Base-by-base conservation (phyloP, 92 coral and sea anemone species). In the Chrysogorgia sp. region DNA sequence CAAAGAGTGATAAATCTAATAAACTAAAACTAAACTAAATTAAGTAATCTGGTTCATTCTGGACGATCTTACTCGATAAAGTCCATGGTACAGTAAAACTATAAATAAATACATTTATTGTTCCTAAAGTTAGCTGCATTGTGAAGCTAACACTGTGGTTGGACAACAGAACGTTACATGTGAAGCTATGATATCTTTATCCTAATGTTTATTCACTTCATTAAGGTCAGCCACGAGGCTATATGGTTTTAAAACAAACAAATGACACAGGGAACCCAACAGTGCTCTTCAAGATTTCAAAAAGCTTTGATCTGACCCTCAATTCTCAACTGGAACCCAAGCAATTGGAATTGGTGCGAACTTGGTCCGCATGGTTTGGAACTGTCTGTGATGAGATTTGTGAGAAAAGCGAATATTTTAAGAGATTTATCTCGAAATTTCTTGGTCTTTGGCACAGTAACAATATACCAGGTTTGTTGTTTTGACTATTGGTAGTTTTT, bases 211-310 rank as follows among this genome's bases (percentile, higher is more conserved):
- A 34, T 25, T 24, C n/a, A n/a, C n/a, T n/a, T 45, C 9, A 0
- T 48, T 49, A 10, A 69, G 76, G 60, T 49, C 60, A 23, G 9
- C 76, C 76, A 23, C 59, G 76, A 1, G 76, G 76, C 55, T 69
- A 69, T 40, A 24, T 69, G 76, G 23, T 37, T 4, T 15, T 69
- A 31, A 47, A 58, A 7, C 59, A 22, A 45, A 69, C 76, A 12
- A 33, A 7, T 25, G 60, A 69, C 61, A 69, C 76, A 69, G 76
- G 76, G 12, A 69, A 48, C 31, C 76, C 76, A 31, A 69, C 76
- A 20, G 34, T 69, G 24, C 35, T 69, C 59, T 69, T 69, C 40
- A 69, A 23, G 30, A 26, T 69, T 69, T 69, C 76, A 20, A 32
- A 48, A 22, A 47, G 48, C 41, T 69, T 69, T 19, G 55, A 49